phyloP scores from a whole-genome alignment of 2,113 vertebrate genomes.

The Pedetes capensis region DNA sequence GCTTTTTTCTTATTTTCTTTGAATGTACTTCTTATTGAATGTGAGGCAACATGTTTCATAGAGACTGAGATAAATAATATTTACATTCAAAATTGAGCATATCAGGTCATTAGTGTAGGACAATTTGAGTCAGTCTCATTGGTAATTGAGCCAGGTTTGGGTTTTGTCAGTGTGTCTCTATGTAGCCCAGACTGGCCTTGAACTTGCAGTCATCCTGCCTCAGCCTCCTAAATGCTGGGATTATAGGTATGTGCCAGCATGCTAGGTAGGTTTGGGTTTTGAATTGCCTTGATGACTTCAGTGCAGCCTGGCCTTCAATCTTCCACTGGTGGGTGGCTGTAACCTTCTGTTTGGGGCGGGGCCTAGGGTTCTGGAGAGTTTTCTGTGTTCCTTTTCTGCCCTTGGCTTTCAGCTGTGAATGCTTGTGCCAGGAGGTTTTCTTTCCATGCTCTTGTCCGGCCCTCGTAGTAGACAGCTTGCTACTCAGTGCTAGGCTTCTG shows the following conservation, averaged over 20 bases:
- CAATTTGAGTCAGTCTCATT: not conserved
- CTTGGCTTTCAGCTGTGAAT: not conserved
- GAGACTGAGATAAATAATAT: not conserved
- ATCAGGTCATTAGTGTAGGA: not conserved
- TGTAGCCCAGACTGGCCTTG: no score
- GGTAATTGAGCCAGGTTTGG: not conserved
- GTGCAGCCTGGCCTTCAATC: not conserved
- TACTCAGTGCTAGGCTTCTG: not conserved
- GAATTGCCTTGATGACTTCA: not conserved
- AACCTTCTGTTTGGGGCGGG: not conserved
- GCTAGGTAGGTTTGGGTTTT: not conserved
- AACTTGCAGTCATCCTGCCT: no score
- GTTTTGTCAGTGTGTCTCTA: no score
- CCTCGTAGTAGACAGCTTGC: not conserved
- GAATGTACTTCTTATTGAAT: not conserved
- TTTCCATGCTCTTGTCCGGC: not conserved
- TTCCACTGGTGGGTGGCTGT: not conserved
- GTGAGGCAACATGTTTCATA: not conserved
- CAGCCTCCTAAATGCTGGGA: no score
- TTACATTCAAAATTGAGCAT: not conserved
- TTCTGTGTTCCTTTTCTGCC: not conserved
- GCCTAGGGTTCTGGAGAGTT: fast-evolving
- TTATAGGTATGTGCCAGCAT: no score
- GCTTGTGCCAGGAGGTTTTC: not conserved
- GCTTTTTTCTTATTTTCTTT: not conserved